phyloP scores from a whole-genome alignment of 2,797 vertebrate genomes.

The Meriones psammophilus region DNA sequence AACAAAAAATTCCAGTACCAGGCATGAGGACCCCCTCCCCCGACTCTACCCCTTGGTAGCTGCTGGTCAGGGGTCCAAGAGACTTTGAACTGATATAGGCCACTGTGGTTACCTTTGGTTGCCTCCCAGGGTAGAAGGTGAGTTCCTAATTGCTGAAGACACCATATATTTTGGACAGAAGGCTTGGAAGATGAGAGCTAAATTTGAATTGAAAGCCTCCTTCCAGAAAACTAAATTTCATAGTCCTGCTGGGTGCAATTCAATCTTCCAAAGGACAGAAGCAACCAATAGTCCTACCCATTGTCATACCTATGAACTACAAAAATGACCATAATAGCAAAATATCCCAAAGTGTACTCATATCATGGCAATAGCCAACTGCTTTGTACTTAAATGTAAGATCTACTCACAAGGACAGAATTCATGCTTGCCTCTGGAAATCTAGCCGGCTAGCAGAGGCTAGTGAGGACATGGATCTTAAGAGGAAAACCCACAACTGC shows the following conservation, averaged over 20 bases:
- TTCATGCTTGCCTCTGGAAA: neutral
- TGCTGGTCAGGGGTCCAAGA: neutral
- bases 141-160: neutral
- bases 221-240: neutral
- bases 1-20: neutral
- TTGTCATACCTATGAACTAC: too few species aligned
- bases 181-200: neutral
- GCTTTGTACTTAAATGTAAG: neutral
- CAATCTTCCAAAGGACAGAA: neutral
- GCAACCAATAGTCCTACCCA: neutral
- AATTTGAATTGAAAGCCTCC: neutral
- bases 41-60: neutral
- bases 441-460: too few species aligned
- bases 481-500: neutral
- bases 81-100: neutral
- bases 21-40: neutral
- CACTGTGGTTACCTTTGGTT: neutral
- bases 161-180: too few species aligned
- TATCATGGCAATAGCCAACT: neutral
- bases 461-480: neutral
- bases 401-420: neutral
- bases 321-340: neutral
- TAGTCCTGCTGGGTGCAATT: neutral
- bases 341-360: neutral
- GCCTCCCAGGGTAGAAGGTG: neutral